These are phyloP conservation scores for Drosophila santomea DNA, from an alignment of 1,140 invertebrate genomes.

Conservation along the genomic window DNA sequence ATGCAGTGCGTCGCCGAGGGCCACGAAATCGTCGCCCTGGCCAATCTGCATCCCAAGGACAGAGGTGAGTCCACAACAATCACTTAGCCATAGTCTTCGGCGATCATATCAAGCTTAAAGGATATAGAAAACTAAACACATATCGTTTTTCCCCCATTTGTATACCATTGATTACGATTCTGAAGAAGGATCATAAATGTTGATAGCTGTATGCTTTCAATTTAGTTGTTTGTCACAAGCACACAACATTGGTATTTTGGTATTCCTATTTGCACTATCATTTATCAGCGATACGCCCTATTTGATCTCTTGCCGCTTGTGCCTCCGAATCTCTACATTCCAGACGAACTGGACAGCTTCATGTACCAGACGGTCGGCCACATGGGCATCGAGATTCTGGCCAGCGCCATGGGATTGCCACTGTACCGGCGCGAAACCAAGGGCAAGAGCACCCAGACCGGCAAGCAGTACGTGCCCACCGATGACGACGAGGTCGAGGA, in stretches of 20 bases:
- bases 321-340: background rate
- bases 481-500: conserved; percentile 99
- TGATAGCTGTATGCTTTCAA: background rate
- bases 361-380: conserved; percentile 99
- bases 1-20: conserved; percentile 98
- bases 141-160: background rate
- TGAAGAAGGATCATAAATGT: background rate
- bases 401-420: conserved; percentile 96
- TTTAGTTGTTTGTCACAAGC: background rate
- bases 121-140: background rate
- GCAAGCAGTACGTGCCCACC: conserved; percentile 93
- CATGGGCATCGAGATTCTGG: conserved; percentile 95
- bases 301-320: conserved; percentile 19
- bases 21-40: conserved; percentile 97
- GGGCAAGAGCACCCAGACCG: conserved; percentile 91
- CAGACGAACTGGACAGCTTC: conserved; percentile 98
- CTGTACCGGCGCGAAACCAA: conserved; percentile 94
- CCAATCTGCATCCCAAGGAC: conserved; percentile 95
- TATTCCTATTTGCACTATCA: conserved; percentile 19
- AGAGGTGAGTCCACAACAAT: conserved; percentile 87
- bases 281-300: conserved; percentile 15
- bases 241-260: background rate
- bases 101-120: too few species aligned
- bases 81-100: background rate
- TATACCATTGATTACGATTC: too few species aligned